phyloP scores from a whole-genome alignment of 2,888 invertebrate genomes.

The Lobophora halterata region DNA sequence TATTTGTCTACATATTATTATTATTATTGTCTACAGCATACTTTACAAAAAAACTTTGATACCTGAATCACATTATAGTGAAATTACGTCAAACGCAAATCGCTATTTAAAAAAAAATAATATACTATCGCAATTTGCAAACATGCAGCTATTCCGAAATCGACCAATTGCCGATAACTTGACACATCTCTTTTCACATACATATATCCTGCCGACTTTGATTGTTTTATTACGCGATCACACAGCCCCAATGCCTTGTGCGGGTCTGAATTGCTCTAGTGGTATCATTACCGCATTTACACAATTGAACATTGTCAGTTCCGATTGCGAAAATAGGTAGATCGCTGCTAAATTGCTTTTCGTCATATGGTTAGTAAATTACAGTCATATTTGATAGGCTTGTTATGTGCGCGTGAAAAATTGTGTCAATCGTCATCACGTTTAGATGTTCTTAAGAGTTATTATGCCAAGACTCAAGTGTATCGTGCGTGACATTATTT shows the following conservation, averaged over 20 bases:
- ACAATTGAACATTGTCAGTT: conserved; percentile 68
- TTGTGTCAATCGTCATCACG: conserved; percentile 17
- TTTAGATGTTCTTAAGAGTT: neutral
- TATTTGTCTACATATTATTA: too few species aligned
- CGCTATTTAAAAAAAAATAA: too few species aligned
- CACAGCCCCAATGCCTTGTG: conserved; percentile 39
- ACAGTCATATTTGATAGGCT: conserved; percentile 50
- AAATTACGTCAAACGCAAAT: too few species aligned
- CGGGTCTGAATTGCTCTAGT: conserved; percentile 45
- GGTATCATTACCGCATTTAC: conserved; percentile 65
- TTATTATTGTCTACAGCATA: too few species aligned
- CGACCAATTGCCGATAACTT: conserved; percentile 17
- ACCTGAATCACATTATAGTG: too few species aligned
- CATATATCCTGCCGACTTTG: conserved; percentile 38
- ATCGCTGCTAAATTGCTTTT: conserved; percentile 69
- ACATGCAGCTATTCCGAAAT: conserved; percentile 6
- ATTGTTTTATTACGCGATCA: conserved; percentile 38
- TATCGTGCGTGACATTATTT: too few species aligned
- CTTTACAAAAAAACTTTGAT: too few species aligned
- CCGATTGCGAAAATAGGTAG: conserved; percentile 67
- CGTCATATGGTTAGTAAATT: conserved; percentile 63
- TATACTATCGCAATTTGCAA: too few species aligned
- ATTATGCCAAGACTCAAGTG: too few species aligned
- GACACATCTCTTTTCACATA: conserved; percentile 26
- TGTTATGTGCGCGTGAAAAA: conserved; percentile 33